Base-by-base conservation (phyloP, 2,888 invertebrate species). In the Marasmarcha lunaedactyla region DNA sequence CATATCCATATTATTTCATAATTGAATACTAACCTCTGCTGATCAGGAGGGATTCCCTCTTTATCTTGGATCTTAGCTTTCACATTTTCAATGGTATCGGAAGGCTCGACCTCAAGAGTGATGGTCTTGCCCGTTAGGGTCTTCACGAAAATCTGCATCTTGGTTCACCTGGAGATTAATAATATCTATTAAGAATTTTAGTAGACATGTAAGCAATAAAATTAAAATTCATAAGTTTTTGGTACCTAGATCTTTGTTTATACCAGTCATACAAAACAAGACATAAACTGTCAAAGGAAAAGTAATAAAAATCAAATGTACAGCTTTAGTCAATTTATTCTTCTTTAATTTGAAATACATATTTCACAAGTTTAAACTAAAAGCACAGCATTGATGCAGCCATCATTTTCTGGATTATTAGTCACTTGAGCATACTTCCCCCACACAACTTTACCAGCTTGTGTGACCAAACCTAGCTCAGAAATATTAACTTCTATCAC, bases 391-490 rank as follows among this genome's bases (percentile, higher is more conserved):
- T 99, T 99, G 44, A 99, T 97, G 63, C 98, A 98, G 12, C 99
- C 99, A 86, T 99, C 99, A 79, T 99, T 99, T 74, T 99, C 99
- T 0, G 99, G 99, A 81, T 98, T 95, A 74, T 99, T 99, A 0
- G 98, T 98, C 12, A 99, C 98, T 78, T 98, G 99, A 0, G 99
- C 99, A 69, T 97, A 99, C 86, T 99, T 99, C 43, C 98, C 99
- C 99, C 99, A 99, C 1, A 99, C 96, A 36, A 99, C 97, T 88
- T 98, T 99, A 44, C 99, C 99, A 6, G 95, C 94, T 70, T 98
- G 97, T 1, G 99, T 99, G 1, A 99, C 99, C 46, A 99, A 86
- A 84, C 99, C 99, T 46, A 99, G 85, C 77, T 99, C 99, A 4
- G 97, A 97, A 54, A 99, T 96, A 67, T 99, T 99, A 0, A 99